Conservation (phyloP, 2,113 vertebrate species). For the Oryzias woworae region DNA sequence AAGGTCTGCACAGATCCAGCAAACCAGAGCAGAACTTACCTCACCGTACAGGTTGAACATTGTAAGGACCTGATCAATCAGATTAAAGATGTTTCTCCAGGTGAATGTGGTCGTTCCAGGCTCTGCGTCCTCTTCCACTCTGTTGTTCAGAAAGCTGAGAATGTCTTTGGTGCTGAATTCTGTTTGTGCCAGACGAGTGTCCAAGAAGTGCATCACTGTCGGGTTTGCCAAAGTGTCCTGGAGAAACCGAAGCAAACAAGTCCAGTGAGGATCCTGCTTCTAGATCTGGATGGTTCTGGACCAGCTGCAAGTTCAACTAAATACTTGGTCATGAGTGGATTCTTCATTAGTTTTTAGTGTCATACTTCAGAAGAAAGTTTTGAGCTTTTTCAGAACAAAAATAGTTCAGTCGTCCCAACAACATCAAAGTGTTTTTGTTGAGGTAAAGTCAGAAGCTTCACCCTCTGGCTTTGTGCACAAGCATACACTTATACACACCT, state of each 20-base stretch:
- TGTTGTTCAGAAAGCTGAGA: slow-evolving; percentile 86
- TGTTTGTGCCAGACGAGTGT: slow-evolving; percentile 76
- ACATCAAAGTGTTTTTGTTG: too few species aligned
- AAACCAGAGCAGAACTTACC: slow-evolving; percentile 76
- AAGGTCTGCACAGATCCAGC: slow-evolving; percentile 34
- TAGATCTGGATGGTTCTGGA: too few species aligned
- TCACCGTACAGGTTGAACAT: slow-evolving; percentile 84
- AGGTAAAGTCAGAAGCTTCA: too few species aligned
- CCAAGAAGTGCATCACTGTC: slow-evolving; percentile 84
- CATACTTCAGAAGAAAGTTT: too few species aligned
- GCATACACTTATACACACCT: too few species aligned
- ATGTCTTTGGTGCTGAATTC: slow-evolving; percentile 81
- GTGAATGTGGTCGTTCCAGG: slow-evolving; percentile 74
- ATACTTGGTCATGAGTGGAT: too few species aligned
- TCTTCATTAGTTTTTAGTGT: too few species aligned
- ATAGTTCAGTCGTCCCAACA: too few species aligned
- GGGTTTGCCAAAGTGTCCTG: slow-evolving; percentile 90
- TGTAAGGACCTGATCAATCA: slow-evolving; percentile 78
- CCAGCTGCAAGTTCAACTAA: too few species aligned
- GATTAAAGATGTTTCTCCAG: slow-evolving; percentile 88
- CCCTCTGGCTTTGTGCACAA: too few species aligned
- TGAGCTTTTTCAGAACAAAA: too few species aligned
- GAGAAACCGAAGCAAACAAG: not conserved
- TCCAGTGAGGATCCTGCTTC: too few species aligned
- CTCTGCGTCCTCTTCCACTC: slow-evolving; percentile 62